These are phyloP conservation scores for Drosophila bunnanda DNA, from an alignment of 2,888 invertebrate species.

Conservation along the genomic window DNA sequence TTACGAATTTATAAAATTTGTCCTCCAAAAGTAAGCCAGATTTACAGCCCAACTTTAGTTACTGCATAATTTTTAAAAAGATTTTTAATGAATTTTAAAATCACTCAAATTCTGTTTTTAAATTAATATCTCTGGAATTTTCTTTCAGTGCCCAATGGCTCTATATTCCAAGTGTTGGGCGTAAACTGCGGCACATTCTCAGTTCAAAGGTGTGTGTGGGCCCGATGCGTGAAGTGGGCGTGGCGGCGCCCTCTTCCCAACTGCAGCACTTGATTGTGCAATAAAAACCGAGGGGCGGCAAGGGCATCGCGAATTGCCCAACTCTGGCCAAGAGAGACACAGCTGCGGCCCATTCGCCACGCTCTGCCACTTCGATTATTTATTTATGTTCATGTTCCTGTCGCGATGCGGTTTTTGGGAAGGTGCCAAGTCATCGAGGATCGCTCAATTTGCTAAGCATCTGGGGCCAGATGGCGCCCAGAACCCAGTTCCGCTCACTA, in stretches of 20 bases:
- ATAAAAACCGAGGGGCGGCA: conserved; percentile 57
- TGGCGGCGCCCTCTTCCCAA: conserved; percentile 53
- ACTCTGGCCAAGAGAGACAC: conserved; percentile 41
- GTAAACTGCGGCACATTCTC: conserved; percentile 74
- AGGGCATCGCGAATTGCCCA: conserved; percentile 71
- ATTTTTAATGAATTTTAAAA: not conserved
- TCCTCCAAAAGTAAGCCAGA: not conserved
- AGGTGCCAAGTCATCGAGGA: conserved; percentile 72
- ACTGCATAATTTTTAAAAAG: too few species aligned
- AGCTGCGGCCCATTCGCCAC: conserved; percentile 74
- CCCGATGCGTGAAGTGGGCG: conserved; percentile 70
- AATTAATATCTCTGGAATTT: not conserved
- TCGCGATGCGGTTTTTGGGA: conserved; percentile 67
- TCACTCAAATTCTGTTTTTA: not conserved
- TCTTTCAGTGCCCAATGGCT: conserved; percentile 13
- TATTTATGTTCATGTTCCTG: conserved; percentile 74
- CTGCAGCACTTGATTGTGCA: conserved; percentile 79
- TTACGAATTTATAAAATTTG: not conserved
- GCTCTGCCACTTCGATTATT: conserved; percentile 74
- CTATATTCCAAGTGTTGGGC: conserved; percentile 45
- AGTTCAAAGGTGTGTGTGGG: conserved; percentile 68
- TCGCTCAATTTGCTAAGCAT: conserved; percentile 77
- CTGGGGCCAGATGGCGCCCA: conserved; percentile 70
- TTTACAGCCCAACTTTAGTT: not conserved
- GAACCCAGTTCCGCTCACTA: conserved; percentile 50